A percentile compares a stretch with the other conserved stretches of the same genome.
phyloP scores from a whole-genome alignment of 2,888 invertebrate genomes.

The Sarcophaga variegata region DNA sequence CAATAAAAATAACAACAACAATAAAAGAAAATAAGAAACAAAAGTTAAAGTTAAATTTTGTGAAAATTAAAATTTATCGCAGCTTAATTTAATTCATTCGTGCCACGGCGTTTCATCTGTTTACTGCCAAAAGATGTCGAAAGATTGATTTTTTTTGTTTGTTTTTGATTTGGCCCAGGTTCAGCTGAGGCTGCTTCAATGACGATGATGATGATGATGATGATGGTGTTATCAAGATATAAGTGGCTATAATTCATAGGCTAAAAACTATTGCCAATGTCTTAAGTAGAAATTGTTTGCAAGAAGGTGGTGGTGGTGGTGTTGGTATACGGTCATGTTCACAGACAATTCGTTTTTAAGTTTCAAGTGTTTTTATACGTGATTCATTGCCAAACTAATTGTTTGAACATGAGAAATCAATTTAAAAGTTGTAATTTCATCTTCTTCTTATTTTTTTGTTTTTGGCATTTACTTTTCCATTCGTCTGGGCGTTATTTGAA shows the following conservation, averaged over 20 bases:
- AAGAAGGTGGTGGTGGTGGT: constrained; percentile 10
- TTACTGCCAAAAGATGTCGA: constrained; percentile 73
- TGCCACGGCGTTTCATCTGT: constrained; percentile 53
- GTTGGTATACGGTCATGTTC: constrained; percentile 13
- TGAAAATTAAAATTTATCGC: constrained; percentile 74
- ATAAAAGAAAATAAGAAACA: neutral
- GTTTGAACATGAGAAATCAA: constrained; percentile 74
- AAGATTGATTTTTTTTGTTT: constrained; percentile 71
- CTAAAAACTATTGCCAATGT: constrained; percentile 49
- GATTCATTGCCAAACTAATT: constrained; percentile 71
- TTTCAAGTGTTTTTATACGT: constrained; percentile 57
- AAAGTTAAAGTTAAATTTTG: constrained; percentile 66
- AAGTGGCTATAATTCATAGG: constrained; percentile 42
- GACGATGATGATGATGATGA: constrained; percentile 7
- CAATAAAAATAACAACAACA: neutral
- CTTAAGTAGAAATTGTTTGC: constrained; percentile 48
- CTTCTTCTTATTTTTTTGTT: neutral
- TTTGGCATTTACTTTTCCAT: neutral
- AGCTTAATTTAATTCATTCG: constrained; percentile 76
- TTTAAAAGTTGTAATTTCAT: constrained; percentile 67
- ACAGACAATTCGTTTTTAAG: constrained; percentile 48
- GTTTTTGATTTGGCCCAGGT: constrained; percentile 71
- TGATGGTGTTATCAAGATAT: constrained; percentile 46
- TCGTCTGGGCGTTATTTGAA: constrained; percentile 34
- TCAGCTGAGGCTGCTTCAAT: constrained; percentile 51